Evolutionary conservation across 2,797 vertebrate species (phyloP), one percentile per base, ranked within the genome.

Genomic region (Spondyliosoma cantharus): DNA sequence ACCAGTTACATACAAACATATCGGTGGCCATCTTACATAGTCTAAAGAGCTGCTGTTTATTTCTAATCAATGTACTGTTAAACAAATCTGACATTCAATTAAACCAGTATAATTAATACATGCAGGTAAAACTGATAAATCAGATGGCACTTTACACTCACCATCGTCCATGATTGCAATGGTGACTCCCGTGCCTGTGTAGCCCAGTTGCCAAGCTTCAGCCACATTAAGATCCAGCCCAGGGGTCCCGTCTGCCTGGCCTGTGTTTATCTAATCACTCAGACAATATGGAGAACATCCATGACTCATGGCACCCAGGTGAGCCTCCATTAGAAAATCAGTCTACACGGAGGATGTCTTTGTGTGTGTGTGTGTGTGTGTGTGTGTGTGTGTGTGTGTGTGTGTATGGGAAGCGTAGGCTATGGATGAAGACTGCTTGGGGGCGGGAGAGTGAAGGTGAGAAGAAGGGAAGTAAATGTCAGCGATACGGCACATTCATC

Each of bases 151-250:
- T 64, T 60, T 14, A 64, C 76, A 93, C 97, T 95, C 91, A 99
- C 98, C 98, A 56, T 99, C 98, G 45, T 99, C 98, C 98, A 99
- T 99, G 83, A 99, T 99, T 82, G 97, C 98, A 29, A 99, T 99
- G 87, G 97, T 99, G 60, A 99, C 97, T 83, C 98, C 98, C 91
- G 96, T 98, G 32, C 98, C 98, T 0, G 98, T 99, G 91, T 97
- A 99, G 68, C 98, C 98, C 91, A 99, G 94, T 76, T 96, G 95
- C 98, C 98, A 99, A 3, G 98, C 98, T 94, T 99, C 98, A n/a
- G 97, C 98, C 92, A 99, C 98, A 71, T 99, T 99, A 80, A 99
- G 95, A 91, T 99, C 98, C 88, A 99, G 93, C 76, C 98, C 98
- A 48, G 98, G 98, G 82, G 98, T 99, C 70, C 98, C 98, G 80